Evolutionary conservation across 2,797 vertebrate genomes (phyloP).

Genomic region (Periparus ater): DNA sequence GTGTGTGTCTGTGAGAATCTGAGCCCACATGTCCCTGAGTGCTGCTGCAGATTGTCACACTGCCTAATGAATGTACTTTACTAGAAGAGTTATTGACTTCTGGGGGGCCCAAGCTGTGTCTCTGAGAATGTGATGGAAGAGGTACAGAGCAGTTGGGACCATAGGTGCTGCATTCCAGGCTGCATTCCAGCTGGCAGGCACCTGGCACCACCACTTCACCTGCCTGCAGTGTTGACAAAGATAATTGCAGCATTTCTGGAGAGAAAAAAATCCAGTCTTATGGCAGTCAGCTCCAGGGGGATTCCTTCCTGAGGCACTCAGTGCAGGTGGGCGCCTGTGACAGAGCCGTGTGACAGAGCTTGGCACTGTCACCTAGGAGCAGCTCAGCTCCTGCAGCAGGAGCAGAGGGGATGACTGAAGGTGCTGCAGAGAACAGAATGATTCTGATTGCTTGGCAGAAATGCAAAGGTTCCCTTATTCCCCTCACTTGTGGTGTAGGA

Average conservation of each 20-base stretch:
- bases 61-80: neutral
- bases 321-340: neutral
- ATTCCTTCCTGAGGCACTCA: neutral
- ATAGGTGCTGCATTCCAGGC: constrained; percentile 42
- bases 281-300: neutral
- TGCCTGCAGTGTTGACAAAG: neutral
- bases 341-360: neutral
- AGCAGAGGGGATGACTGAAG: fast-evolving
- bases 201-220: neutral
- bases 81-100: neutral
- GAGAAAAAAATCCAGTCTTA: neutral
- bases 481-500: neutral
- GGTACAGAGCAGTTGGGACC: neutral
- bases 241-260: constrained; percentile 13
- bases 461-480: neutral
- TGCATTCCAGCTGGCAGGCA: constrained; percentile 44
- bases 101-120: neutral
- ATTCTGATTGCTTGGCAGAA: neutral
- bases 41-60: neutral
- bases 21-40: neutral
- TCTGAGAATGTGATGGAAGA: neutral
- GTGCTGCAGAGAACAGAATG: neutral
- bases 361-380: neutral
- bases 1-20: neutral
- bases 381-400: neutral